Conservation (phyloP, 1,140 invertebrate species). For the Listronotus bonariensis region DNA sequence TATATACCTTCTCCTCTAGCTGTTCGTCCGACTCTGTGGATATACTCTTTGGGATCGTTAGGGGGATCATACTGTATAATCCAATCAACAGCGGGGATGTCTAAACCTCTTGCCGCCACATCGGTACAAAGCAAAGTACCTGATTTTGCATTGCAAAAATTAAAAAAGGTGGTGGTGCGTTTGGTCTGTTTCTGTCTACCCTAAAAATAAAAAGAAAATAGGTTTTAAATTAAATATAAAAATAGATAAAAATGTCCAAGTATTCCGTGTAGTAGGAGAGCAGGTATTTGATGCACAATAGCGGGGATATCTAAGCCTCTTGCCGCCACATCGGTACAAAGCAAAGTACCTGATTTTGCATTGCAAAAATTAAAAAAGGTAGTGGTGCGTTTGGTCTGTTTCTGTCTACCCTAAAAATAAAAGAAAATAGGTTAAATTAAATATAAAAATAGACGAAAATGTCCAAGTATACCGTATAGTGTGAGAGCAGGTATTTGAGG, state of each 20-base stretch:
- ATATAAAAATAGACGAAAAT: no score
- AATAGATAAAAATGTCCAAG: no score
- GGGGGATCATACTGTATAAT: slow-evolving; percentile 99
- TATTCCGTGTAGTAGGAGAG: no score
- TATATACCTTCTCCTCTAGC: slow-evolving; percentile 74
- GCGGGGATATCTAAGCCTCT: slow-evolving; percentile 95
- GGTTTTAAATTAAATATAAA: no score
- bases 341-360: slow-evolving; percentile 85
- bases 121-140: slow-evolving; percentile 97
- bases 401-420: slow-evolving; percentile 91
- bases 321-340: slow-evolving; percentile 98
- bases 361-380: slow-evolving; percentile 99
- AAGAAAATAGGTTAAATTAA: no score
- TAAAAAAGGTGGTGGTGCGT: slow-evolving; percentile 96
- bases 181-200: slow-evolving; percentile 98
- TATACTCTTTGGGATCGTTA: slow-evolving; percentile 96
- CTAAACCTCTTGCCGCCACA: slow-evolving; percentile 95
- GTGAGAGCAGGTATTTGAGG: no score
- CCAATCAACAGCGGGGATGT: slow-evolving; percentile 98
- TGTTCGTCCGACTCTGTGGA: slow-evolving; percentile 94
- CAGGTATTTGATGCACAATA: no score
- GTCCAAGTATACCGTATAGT: no score
- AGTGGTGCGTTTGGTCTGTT: slow-evolving; percentile 94
- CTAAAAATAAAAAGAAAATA: no score
- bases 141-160: slow-evolving; percentile 94